Evolutionary conservation across 2,797 vertebrate genomes (phyloP), one percentile per base, ranked within the genome.

Genomic region (Cynopterus sphinx): DNA sequence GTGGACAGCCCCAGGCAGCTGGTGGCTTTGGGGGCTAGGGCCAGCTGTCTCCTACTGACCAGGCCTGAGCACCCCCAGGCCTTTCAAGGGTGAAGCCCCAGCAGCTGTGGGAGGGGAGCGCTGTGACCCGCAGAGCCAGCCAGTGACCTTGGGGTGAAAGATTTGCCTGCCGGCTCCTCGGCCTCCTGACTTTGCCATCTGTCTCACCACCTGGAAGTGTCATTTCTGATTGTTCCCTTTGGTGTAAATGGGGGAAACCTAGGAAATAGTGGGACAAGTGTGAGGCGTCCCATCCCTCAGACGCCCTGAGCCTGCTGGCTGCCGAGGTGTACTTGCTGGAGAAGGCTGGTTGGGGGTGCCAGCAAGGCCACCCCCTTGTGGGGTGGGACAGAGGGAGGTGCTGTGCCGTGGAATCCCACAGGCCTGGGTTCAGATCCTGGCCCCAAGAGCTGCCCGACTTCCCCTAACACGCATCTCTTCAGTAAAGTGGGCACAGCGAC

Each of bases 31-130:
- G 26, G 87, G 26, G 33, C 61, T 15, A 7, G 73, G 81, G 75
- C 79, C 96, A 96, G 92, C 96, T 97, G 95, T 79, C 94, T 84
- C 83, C 92, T 6, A 26, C 89, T 95, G 96, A 81, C 97, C 96
- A 67, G 59, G 75, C 70, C 81, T 84, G 49, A 92, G 90, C 33
- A 41, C 22, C 89, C 91, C 53, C 49, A 85, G 93, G 86, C 74
- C 90, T 81, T 82, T 95, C 22, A 2, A 6, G 1, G 51, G 77
- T 9, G 15, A 78, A 90, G 67, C 86, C 73, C 41, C 22, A 26
- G 73, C 97, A 97, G 96, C 97, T 97, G 97, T 79, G 28, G 12
- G 53, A 83, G 88, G 36, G 79, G 87, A 53, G 8, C 8, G n/a
- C 39, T 22, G 90, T 0, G 39, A 91, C 88, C 92, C 19, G 0